Evolutionary conservation across 2,113 vertebrate genomes (phyloP).

Genomic region (Terrapene triunguis): DNA sequence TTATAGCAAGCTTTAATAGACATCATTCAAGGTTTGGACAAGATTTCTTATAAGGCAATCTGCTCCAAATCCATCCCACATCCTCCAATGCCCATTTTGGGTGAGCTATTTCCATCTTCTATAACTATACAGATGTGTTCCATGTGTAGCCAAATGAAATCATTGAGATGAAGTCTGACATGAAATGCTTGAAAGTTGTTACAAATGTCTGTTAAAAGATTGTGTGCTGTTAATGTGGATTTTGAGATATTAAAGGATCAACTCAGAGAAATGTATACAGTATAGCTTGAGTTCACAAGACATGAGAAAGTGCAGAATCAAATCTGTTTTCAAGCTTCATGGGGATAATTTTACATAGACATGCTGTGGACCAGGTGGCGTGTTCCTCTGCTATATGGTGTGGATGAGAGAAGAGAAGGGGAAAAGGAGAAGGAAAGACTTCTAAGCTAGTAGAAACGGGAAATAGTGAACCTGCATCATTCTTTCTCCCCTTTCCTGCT

Average conservation of each 20-base stretch:
- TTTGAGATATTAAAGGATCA: conserved; percentile 35
- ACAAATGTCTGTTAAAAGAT: conserved; percentile 37
- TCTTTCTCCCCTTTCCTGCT: neutral
- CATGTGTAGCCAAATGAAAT: conserved; percentile 59
- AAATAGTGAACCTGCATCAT: neutral
- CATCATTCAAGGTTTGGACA: conserved; percentile 63
- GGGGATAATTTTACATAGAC: neutral
- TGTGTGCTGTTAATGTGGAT: conserved; percentile 27
- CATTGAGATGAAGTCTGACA: conserved; percentile 4
- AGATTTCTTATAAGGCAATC: conserved; percentile 48
- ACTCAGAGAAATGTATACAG: neutral
- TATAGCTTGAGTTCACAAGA: neutral
- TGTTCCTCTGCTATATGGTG: neutral
- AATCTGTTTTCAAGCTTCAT: neutral
- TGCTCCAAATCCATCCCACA: conserved; percentile 54
- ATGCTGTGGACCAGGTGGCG: neutral
- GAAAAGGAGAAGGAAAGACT: neutral
- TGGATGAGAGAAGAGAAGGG: neutral
- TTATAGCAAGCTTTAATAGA: conserved; percentile 57
- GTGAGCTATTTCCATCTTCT: conserved; percentile 14
- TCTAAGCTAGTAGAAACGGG: neutral
- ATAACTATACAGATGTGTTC: conserved; percentile 48
- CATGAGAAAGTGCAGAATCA: neutral
- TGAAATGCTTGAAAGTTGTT: conserved; percentile 23
- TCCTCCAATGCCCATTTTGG: conserved; percentile 29